A percentile compares a stretch with the other conserved stretches of the same genome.
phyloP scores from a whole-genome alignment of 2,888 invertebrate species.

The Metacarcinus magister region DNA sequence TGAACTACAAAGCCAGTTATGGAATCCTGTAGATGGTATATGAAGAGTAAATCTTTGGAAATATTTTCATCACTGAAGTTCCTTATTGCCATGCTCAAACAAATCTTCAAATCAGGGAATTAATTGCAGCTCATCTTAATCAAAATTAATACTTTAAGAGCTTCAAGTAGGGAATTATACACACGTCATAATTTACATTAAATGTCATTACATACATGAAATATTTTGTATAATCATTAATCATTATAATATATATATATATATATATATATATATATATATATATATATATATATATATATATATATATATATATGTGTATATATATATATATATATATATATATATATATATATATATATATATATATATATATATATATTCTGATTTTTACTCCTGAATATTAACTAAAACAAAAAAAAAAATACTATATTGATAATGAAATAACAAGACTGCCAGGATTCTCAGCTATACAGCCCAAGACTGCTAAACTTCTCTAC shows the following conservation, averaged over 20 bases:
- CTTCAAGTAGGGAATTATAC: conserved; percentile 11
- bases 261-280: not conserved
- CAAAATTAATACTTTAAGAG: not conserved
- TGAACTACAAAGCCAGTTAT: conserved; percentile 44
- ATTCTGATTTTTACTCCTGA: not conserved
- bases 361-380: not conserved
- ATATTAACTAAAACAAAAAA: not conserved
- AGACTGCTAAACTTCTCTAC: not conserved
- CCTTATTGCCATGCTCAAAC: not conserved
- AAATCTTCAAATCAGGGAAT: not conserved
- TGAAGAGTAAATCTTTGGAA: not conserved
- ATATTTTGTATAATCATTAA: not conserved
- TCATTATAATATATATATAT: not conserved
- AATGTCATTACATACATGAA: not conserved
- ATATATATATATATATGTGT: not conserved
- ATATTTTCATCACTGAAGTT: not conserved
- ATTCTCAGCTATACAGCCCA: not conserved
- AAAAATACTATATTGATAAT: not conserved
- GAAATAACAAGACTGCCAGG: conserved; percentile 3
- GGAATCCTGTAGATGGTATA: conserved; percentile 65
- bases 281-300: conserved; percentile 9
- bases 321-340: not conserved
- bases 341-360: not conserved
- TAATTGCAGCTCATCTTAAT: not conserved
- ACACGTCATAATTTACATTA: not conserved